These are phyloP conservation scores for Diaperis boleti DNA, from an alignment of 2,888 invertebrate genomes.

Conservation along the genomic window DNA sequence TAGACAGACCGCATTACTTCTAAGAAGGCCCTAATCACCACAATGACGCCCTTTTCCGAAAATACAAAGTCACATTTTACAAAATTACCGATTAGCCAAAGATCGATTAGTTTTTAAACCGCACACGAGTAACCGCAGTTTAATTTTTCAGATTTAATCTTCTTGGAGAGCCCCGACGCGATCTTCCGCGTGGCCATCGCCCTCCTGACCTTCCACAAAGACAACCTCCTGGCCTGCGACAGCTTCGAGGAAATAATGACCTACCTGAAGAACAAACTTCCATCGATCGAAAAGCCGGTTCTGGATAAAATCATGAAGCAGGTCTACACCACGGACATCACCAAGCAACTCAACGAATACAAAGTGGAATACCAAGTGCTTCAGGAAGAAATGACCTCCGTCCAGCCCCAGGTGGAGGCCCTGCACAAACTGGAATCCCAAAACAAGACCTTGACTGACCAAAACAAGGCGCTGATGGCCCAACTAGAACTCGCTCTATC, in stretches of 20 bases:
- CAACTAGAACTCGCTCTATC: slow-evolving; percentile 71
- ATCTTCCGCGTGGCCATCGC: slow-evolving; percentile 91
- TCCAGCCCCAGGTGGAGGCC: slow-evolving; percentile 78
- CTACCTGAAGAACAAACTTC: slow-evolving; percentile 85
- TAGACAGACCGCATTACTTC: too few relatives aligned
- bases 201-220: slow-evolving; percentile 85
- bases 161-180: slow-evolving; percentile 90
- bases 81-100: too few relatives aligned
- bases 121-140: too few relatives aligned
- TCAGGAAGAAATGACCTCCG: slow-evolving; percentile 89
- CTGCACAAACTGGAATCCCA: slow-evolving; percentile 76
- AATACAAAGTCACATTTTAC: too few relatives aligned
- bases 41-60: too few relatives aligned
- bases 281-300: slow-evolving; percentile 75
- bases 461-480: slow-evolving; percentile 67
- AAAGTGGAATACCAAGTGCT: slow-evolving; percentile 93
- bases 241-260: slow-evolving; percentile 96
- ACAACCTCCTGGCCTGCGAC: slow-evolving; percentile 84
- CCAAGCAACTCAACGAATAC: slow-evolving; percentile 88
- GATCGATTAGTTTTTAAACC: too few relatives aligned
- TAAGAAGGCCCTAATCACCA: too few relatives aligned
- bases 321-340: slow-evolving; percentile 80
- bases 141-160: slow-evolving; percentile 79
- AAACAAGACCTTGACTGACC: slow-evolving; percentile 72
- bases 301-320: slow-evolving; percentile 89